A percentile compares a stretch with the other conserved stretches of the same genome.
Conservation (phyloP, 2,888 invertebrate species). For the Creontiades dilutus region DNA sequence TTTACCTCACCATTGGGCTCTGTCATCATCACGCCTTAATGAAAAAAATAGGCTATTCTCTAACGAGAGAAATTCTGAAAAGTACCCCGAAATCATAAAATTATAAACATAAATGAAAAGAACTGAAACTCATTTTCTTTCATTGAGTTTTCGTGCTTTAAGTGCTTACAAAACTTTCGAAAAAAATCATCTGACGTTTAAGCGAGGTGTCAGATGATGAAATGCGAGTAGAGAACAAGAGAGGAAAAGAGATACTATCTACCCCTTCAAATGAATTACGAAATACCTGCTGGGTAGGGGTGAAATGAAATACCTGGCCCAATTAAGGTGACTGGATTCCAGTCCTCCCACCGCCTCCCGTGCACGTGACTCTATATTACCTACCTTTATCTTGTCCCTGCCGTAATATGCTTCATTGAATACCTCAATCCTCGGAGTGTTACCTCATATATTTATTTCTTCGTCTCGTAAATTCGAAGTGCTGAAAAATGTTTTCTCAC, state of each 20-base stretch:
- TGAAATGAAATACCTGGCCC: conserved; percentile 67
- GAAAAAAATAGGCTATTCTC: too few relatives aligned
- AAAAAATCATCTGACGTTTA: neutral
- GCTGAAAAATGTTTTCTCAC: too few relatives aligned
- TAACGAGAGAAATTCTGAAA: too few relatives aligned
- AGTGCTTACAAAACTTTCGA: conserved; percentile 77
- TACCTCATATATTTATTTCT: neutral
- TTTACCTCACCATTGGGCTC: too few relatives aligned
- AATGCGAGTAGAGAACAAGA: conserved; percentile 21
- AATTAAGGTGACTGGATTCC: conserved; percentile 64
- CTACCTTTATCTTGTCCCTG: conserved; percentile 18
- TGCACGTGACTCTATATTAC: conserved; percentile 45
- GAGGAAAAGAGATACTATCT: neutral
- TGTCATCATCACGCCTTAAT: too few relatives aligned
- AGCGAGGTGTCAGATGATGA: conserved; percentile 30
- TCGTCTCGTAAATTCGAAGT: too few relatives aligned
- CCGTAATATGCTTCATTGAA: conserved; percentile 10
- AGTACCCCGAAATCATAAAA: too few relatives aligned
- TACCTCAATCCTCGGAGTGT: conserved; percentile 74
- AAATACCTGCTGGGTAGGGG: conserved; percentile 50
- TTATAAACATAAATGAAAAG: too few relatives aligned
- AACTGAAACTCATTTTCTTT: neutral
- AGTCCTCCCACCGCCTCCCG: conserved; percentile 22
- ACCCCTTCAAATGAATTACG: conserved; percentile 55
- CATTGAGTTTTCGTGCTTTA: conserved; percentile 78